These are phyloP conservation scores for Exephanes ischioxanthus DNA, from an alignment of 2,888 invertebrate genomes.

Conservation along the genomic window DNA sequence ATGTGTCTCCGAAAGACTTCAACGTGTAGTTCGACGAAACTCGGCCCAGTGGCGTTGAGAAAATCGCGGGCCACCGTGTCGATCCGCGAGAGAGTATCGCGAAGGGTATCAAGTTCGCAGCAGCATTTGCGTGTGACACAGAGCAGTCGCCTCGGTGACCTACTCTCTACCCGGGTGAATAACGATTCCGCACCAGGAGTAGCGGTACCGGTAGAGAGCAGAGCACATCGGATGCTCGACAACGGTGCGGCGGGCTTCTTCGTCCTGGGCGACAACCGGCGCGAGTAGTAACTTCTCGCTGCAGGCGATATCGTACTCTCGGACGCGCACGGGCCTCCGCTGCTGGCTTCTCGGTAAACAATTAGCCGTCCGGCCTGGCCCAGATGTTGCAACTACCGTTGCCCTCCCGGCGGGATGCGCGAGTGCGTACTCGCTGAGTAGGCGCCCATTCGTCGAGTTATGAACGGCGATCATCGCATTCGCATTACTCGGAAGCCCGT, in stretches of 20 bases:
- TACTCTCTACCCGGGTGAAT: constrained; percentile 66
- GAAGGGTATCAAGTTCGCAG: constrained; percentile 37
- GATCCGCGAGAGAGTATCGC: constrained; percentile 30
- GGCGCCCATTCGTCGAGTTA: constrained; percentile 60
- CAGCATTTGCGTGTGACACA: constrained; percentile 40
- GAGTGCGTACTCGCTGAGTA: constrained; percentile 44
- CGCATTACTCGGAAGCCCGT: constrained; percentile 49
- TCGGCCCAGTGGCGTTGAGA: background rate
- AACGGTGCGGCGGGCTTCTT: constrained; percentile 44
- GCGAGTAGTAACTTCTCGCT: constrained; percentile 59
- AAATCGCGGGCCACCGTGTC: constrained; percentile 9
- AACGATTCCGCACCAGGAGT: constrained; percentile 64
- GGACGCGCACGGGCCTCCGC: constrained; percentile 38
- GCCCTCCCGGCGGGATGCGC: constrained; percentile 59
- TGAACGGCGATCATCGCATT: constrained; percentile 64
- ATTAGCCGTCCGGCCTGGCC: constrained; percentile 75
- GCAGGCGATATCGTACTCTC: constrained; percentile 47
- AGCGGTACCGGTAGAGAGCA: constrained; percentile 62
- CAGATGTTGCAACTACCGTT: constrained; percentile 76
- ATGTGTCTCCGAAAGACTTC: background rate
- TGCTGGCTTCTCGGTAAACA: constrained; percentile 76
- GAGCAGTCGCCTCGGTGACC: constrained; percentile 62
- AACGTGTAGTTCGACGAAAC: background rate
- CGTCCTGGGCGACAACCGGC: constrained; percentile 59
- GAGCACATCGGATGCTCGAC: constrained; percentile 9